Evolutionary conservation across 2,797 vertebrate species (phyloP), one percentile per base, ranked within the genome.

Genomic region (Centroberyx gerrardi): DNA sequence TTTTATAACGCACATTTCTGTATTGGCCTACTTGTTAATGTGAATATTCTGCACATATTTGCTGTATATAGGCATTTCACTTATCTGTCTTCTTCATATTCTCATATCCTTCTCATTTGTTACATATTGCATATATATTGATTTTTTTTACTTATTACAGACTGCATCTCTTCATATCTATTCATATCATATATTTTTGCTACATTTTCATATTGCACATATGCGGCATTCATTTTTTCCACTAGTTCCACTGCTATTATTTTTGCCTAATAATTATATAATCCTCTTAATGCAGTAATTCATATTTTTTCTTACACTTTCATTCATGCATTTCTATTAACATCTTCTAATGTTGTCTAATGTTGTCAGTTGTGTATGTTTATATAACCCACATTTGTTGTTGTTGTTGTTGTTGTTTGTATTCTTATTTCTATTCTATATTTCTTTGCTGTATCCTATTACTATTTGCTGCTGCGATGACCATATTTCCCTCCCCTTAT

Each of bases 251-350:
- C 33, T 42, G 40, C 9, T 42, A 12, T 44, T 44, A 44, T 13
- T 44, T 44, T 14, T 4, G 4, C 12, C 42, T 40, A 10, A 40
- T 40, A 40, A 40, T 40, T 2, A 8, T 40, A 10, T 40, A 12
- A 44, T 3, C 6, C 2, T 38, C 3, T 29, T 14, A n/a, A 29
- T 27, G 5, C 51, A 62, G 8, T 31, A 17, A 28, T 40, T 10
- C 7, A 12, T 18, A 13, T 4, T 27, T 29, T 63, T 44, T 22
- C 22, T 22, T 22, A 55, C 17, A 31, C 51, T 31, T 42, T 8
- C 13, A 29, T 22, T 31, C 38, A 15, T 44, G 36, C 12, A 31
- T 70, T 54, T 74, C 12, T 56, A 63, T 70, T 29, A 71, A 36
- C 46, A n/a, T 48, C 17, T 44, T 22, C 38, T 28, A 62, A 51